These are phyloP conservation scores for Bradypus variegatus DNA, from an alignment of 2,797 vertebrate species.

Conservation along the genomic window DNA sequence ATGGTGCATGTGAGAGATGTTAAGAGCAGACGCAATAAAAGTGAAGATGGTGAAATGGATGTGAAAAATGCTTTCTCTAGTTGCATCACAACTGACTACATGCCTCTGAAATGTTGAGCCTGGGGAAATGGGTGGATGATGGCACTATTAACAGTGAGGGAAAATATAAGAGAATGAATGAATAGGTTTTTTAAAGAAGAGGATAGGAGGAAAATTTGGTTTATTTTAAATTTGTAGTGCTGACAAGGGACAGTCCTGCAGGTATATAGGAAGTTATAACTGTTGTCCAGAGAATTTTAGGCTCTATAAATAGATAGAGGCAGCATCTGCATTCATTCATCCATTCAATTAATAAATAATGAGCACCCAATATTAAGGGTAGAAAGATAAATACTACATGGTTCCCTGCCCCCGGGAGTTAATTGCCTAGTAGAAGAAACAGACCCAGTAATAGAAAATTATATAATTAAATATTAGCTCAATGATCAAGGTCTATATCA, in stretches of 20 bases:
- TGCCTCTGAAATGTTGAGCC: background rate
- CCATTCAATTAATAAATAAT: slow-evolving; percentile 24
- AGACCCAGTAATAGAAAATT: slow-evolving; percentile 25
- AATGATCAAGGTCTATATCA: background rate
- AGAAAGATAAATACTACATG: slow-evolving; percentile 21
- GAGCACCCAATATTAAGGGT: background rate
- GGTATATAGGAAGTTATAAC: slow-evolving; percentile 2
- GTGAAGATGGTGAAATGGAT: background rate
- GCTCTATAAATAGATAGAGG: background rate
- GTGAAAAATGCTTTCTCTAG: slow-evolving; percentile 22
- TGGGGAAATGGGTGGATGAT: background rate
- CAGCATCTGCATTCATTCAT: slow-evolving; percentile 31
- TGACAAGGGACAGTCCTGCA: background rate
- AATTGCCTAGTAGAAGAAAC: slow-evolving; percentile 9
- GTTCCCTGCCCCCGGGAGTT: background rate
- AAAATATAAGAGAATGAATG: background rate
- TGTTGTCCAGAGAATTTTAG: slow-evolving; percentile 10
- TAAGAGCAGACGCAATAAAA: background rate
- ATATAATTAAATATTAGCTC: slow-evolving; percentile 27
- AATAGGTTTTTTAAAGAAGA: background rate
- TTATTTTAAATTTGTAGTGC: slow-evolving; percentile 5
- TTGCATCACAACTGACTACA: background rate
- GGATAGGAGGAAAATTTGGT: background rate
- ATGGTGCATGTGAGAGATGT: background rate
- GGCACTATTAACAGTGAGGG: background rate